Evolutionary conservation across 2,113 vertebrate species (phyloP), one percentile per base, ranked within the genome.

Genomic region (Myiozetetes cayanensis): DNA sequence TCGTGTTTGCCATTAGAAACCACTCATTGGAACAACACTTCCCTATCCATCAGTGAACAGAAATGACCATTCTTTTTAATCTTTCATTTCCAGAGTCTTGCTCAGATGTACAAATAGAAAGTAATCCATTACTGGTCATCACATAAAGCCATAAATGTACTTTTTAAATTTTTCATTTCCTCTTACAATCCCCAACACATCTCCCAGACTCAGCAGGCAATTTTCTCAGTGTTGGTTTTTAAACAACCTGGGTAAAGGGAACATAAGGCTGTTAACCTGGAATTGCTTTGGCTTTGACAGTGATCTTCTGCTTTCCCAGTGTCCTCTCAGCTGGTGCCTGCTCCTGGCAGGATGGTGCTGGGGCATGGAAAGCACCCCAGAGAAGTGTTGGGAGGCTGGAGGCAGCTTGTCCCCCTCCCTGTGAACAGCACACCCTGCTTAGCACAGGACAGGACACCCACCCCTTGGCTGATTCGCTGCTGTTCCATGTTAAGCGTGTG

Each of bases 361-460:
- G 3, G 30, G 66, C 33, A 33, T 1, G 14, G 50, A 20, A 10
- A 30, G 28, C 35, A 65, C 46, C 47, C 15, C n/a, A 35, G 30
- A 0, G 1, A 30, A 17, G 18, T 0, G 8, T 1, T 13, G 63
- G 63, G 7, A 63, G 55, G 35, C 65, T 52, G 53, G 3, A 28
- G 37, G 56, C 70, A 41, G 68, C 47, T 31, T 14, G 16, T 53
- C 23, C 47, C 76, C 56, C 33, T 24, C 9, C 19, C 58, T 25
- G 53, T 8, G 19, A 63, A 12, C 2, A 71, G 87, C 33, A 39
- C 11, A 8, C 0, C 0, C 1, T 4, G 44, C 16, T 31, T 46
- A 35, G 30, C 12, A 41, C 30, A 52, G 52, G 53, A 9, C 6
- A 47, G 5, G 10, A 58, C 20, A 76, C 2, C 46, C 58, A 79